Base-by-base conservation (phyloP, 2,888 invertebrate species). In the Drosophila prostipennis region DNA sequence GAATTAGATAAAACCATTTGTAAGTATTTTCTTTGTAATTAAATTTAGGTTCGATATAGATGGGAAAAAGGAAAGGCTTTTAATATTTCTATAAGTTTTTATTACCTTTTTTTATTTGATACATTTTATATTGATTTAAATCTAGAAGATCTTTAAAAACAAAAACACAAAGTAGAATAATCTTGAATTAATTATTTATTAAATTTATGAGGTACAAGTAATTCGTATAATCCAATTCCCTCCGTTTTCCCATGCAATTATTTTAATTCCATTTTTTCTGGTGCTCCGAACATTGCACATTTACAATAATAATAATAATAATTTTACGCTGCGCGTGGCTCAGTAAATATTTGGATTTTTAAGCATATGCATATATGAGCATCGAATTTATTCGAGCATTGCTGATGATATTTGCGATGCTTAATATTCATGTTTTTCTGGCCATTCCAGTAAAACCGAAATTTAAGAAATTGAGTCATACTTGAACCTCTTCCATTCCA, bases 341-440 rank as follows among this genome's bases (percentile, higher is more conserved):
- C 74, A 52, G 75, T 78, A 89, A 88, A 87, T 87, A 87, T 82
- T 87, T 88, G 80, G 75, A 79, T 77, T 80, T 84, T 87, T 80
- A 84, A 80, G 76, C 76, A 87, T 79, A 80, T 82, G 82, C 74
- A 69, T 37, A 61, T 42, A 61, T 32, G 56, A 16, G 14, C 78
- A 78, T 75, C 71, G 73, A 61, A 64, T 75, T 69, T 53, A 72
- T 64, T 63, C 34, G 36, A 53, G 59, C 29, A 29, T 53, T 63
- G 36, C 40, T 19, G 19, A 37, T 29, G 46, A n/a, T 49, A 43
- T 73, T 49, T 51, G 26, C 19, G 23, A 23, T 39, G 37, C 49
- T 51, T 34, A 40, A 46, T 48, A 14, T 19, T 4, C 32, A 11
- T 36, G 2, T 23, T n/a, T 36, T 36, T 42, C 42, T 45, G 29